Percentiles rank a stretch among this genome's conserved stretches.
phyloP scores from a whole-genome alignment of 2,888 invertebrate genomes.

The Sisyra terminalis region DNA sequence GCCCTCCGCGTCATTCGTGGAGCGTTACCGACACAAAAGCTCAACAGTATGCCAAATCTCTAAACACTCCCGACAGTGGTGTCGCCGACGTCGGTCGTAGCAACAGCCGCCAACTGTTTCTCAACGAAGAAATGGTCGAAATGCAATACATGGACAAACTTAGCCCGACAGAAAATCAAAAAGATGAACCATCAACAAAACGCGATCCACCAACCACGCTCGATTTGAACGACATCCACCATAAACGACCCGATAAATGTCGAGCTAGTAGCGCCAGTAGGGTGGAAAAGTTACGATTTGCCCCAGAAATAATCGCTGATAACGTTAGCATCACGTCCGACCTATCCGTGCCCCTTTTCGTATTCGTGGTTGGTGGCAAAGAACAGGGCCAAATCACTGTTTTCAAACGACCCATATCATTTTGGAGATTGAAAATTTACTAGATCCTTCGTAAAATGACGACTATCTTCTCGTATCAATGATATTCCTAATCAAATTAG shows the following conservation, averaged over 20 bases:
- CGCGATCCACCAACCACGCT: slow-evolving; percentile 29
- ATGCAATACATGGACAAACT: slow-evolving; percentile 23
- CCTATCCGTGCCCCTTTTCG: slow-evolving; percentile 34
- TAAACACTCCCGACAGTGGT: slow-evolving; percentile 47
- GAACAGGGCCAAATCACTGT: slow-evolving; percentile 63
- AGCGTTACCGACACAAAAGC: slow-evolving; percentile 12
- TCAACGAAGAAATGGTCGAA: slow-evolving; percentile 26
- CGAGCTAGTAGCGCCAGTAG: slow-evolving; percentile 41
- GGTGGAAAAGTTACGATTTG: slow-evolving; percentile 26
- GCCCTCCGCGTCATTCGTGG: slow-evolving; percentile 8
- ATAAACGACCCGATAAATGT: slow-evolving; percentile 18
- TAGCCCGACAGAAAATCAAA: slow-evolving; percentile 10
- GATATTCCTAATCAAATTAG: too few relatives aligned
- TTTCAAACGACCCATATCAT: slow-evolving; percentile 57
- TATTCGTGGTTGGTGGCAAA: slow-evolving; percentile 62
- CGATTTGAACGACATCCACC: slow-evolving; percentile 27
- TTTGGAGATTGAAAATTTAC: slow-evolving; percentile 56
- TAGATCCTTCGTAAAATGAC: not conserved
- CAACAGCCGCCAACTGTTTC: slow-evolving; percentile 16
- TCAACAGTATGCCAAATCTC: slow-evolving; percentile 24
- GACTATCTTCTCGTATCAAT: too few relatives aligned
- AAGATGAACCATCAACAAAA: slow-evolving; percentile 3
- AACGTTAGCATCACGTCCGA: slow-evolving; percentile 15
- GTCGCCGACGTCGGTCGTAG: slow-evolving; percentile 32
- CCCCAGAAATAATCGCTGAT: slow-evolving; percentile 17